Conservation (phyloP, 2,113 vertebrate genomes). For the Myanophis thanlyinensis region DNA sequence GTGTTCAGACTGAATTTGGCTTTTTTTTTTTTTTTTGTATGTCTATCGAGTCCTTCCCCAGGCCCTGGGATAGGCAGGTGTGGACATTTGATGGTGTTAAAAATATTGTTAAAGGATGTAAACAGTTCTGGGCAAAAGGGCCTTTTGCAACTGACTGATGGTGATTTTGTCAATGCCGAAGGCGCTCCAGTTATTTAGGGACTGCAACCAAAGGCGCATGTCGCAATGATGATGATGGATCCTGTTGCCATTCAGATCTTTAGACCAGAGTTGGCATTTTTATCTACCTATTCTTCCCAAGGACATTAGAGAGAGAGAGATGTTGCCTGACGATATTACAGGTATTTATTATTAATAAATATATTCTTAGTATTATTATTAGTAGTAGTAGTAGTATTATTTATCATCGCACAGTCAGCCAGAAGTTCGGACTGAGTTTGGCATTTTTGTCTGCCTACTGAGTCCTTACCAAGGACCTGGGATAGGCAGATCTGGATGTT, state of each 20-base stretch:
- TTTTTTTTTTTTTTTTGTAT: neutral
- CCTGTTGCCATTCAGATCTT: neutral
- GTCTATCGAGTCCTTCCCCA: neutral
- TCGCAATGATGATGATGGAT: neutral
- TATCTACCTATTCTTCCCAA: neutral
- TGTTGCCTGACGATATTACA: neutral
- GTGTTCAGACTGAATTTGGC: neutral
- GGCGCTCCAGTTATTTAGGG: neutral
- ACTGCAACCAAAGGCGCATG: neutral
- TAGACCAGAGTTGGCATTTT: neutral
- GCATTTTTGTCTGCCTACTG: too few species aligned
- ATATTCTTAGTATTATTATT: neutral
- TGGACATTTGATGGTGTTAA: neutral
- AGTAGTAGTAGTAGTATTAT: too few species aligned
- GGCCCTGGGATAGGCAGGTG: neutral
- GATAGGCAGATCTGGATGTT: too few species aligned
- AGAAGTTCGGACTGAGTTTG: too few species aligned
- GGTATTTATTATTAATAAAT: too few species aligned
- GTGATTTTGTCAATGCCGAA: neutral
- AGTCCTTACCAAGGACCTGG: too few species aligned
- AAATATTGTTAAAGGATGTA: neutral
- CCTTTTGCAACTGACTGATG: neutral
- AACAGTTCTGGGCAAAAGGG: neutral
- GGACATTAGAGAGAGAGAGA: neutral
- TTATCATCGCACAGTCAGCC: too few species aligned